Base-by-base conservation (phyloP, 1,140 invertebrate species). In the Aricia agestis region DNA sequence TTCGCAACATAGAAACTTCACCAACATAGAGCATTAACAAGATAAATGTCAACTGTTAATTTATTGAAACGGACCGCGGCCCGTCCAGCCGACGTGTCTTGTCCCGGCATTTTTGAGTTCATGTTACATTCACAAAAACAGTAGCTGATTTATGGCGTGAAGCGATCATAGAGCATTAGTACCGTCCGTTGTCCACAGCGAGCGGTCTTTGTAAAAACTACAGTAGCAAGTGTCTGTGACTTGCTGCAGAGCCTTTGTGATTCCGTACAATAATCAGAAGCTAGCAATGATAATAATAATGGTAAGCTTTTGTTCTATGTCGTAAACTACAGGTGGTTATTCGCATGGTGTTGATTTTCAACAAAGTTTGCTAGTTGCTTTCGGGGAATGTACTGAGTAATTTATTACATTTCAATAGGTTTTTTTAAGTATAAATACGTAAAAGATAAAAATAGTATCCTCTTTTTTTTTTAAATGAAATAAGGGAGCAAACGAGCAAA, bases 141-240 rank as follows among this genome's bases (percentile, higher is more conserved):
- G 82, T 84, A 88, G 83, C 68, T 58, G 86, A 91, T 91, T 91
- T 91, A 91, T 89, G 86, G 79, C 81, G 77, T 76, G 73, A 81
- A 77, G 70, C 82, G 87, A 91, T 91, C 87, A 91, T 89, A 85
- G 81, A 75, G 79, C 87, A 91, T 91, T 90, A 91, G 87, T 89
- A 90, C 72, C 65, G 58, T 68, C 71, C 72, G 83, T 91, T 91
- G 86, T 91, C 79, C 86, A 70, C 85, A 73, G 75, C 82, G 84
- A 86, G 87, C 75, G 82, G 83, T 84, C 66, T 52, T 59, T 76
- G 69, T 72, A 71, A 71, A 71, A 76, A 69, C 71, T 69, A 71
- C 69, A 71, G 74, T 73, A 74, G 80, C 65, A 72, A 41, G 72
- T 70, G 68, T 80, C 84, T 83, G 86, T 84, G 82, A 84, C 65